A percentile compares a stretch with the other conserved stretches of the same genome.
Evolutionary conservation across 2,797 vertebrate species (phyloP).

Genomic region (Artibeus jamaicensis): DNA sequence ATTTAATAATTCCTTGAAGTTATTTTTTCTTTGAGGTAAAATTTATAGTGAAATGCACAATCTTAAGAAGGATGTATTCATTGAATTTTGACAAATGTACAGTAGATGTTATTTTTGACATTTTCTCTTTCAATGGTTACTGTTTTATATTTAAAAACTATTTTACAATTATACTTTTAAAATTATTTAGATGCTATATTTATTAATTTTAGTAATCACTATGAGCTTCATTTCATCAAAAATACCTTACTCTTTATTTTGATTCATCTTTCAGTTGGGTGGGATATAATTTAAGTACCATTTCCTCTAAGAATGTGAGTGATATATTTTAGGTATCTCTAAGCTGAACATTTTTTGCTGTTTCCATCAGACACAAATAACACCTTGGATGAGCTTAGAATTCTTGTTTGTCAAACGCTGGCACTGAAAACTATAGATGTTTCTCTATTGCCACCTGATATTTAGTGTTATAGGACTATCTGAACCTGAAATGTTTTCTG

Average conservation of each 20-base stretch:
- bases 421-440: neutral
- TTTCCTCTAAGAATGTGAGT: neutral
- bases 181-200: neutral
- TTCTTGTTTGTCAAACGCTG: neutral
- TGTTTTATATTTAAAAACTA: constrained; percentile 11
- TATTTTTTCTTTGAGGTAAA: neutral
- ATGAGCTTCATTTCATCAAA: neutral
- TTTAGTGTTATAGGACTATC: neutral
- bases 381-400: neutral
- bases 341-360: neutral
- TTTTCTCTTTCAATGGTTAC: neutral
- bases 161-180: neutral
- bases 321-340: neutral
- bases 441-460: neutral
- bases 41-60: neutral
- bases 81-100: neutral
- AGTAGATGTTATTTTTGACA: neutral
- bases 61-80: neutral
- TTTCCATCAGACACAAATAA: neutral
- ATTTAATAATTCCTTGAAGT: neutral
- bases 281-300: neutral
- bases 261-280: neutral
- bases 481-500: neutral
- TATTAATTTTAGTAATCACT: neutral
- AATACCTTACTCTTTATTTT: neutral